Conservation (phyloP, 2,888 invertebrate genomes). For the Pachycephus smyrnensis region DNA sequence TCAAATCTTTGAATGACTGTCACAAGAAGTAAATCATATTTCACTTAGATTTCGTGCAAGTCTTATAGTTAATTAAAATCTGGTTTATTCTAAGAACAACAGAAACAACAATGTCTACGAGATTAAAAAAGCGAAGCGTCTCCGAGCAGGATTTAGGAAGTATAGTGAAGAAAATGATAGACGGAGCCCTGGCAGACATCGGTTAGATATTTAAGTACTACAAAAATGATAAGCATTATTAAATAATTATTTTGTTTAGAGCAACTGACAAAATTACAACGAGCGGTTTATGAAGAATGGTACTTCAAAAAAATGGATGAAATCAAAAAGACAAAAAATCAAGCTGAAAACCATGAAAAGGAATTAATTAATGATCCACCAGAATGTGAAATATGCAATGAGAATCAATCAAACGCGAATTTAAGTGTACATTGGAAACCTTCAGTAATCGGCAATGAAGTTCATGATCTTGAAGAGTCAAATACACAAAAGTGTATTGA, state of each 20-base stretch:
- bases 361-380: too few relatives aligned
- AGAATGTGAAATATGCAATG: too few relatives aligned
- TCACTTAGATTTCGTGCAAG: too few relatives aligned
- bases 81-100: too few relatives aligned
- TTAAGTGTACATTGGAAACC: too few relatives aligned
- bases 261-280: constrained; percentile 33
- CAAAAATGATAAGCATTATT: neutral
- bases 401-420: too few relatives aligned
- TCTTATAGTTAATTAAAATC: too few relatives aligned
- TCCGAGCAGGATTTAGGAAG: constrained; percentile 41
- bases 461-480: too few relatives aligned
- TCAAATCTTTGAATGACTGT: too few relatives aligned
- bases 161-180: constrained; percentile 37
- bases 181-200: constrained; percentile 29
- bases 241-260: constrained; percentile 25
- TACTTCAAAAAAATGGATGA: constrained; percentile 29
- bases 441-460: too few relatives aligned
- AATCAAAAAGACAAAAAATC: constrained; percentile 10
- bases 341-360: constrained; percentile 8
- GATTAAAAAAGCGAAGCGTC: constrained; percentile 25
- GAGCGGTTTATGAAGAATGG: constrained; percentile 25
- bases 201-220: constrained; percentile 25
- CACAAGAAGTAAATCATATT: neutral
- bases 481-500: too few relatives aligned
- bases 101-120: constrained; percentile 10